A percentile compares a stretch with the other conserved stretches of the same genome.
phyloP scores from a whole-genome alignment of 2,888 invertebrate species.

The Embidobia sp. region DNA sequence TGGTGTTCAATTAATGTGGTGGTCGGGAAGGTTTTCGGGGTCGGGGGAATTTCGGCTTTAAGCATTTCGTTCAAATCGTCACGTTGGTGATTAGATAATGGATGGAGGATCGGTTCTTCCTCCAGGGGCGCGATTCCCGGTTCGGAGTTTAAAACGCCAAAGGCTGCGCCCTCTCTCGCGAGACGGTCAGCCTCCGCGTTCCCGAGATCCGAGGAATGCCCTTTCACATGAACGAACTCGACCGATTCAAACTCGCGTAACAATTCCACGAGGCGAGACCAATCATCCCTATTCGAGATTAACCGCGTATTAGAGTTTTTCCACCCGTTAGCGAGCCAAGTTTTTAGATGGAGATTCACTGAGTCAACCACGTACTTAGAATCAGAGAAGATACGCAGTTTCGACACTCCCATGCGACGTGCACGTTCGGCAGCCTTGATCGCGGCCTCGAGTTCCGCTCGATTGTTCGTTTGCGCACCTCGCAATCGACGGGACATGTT shows the following conservation, averaged over 20 bases:
- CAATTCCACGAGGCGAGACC: background rate
- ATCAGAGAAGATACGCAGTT: background rate
- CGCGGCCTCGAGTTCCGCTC: too few species aligned
- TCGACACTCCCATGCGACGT: background rate
- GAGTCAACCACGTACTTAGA: background rate
- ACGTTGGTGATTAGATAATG: too few species aligned
- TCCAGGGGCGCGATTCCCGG: too few species aligned
- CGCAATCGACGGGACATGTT: background rate
- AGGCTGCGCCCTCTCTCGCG: background rate
- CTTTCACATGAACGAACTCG: background rate
- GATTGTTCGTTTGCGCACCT: background rate
- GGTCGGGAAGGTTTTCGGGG: too few species aligned
- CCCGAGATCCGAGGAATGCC: background rate
- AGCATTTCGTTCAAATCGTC: too few species aligned
- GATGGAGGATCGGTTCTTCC: too few species aligned
- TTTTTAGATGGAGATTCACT: background rate
- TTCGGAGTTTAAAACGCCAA: too few species aligned
- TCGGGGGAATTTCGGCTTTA: too few species aligned
- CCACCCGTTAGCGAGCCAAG: constrained; percentile 2
- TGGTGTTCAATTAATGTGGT: too few species aligned
- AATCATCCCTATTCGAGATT: background rate
- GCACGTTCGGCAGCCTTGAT: background rate
- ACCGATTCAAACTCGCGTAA: background rate
- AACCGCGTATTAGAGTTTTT: background rate
- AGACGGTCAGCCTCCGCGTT: background rate